Conservation (phyloP, 2,888 invertebrate species). For the Microplitis deprimator region DNA sequence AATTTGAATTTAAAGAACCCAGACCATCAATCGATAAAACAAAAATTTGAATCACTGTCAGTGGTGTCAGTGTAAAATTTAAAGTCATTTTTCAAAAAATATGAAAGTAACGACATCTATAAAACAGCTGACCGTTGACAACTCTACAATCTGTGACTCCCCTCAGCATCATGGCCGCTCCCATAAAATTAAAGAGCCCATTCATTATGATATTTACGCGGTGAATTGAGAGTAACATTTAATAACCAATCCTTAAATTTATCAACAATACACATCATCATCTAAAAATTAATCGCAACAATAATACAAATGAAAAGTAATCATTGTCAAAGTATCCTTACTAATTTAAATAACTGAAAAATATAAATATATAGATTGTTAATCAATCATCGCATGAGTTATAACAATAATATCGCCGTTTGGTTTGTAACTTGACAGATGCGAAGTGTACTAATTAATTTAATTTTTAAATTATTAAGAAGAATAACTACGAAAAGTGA, state of each 20-base stretch:
- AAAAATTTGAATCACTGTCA: too few relatives aligned
- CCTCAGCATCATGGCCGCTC: constrained; percentile 63
- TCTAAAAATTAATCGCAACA: background rate
- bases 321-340: constrained; percentile 6
- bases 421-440: constrained; percentile 43
- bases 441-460: constrained; percentile 35
- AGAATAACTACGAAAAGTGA: constrained; percentile 45
- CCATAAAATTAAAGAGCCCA: constrained; percentile 47
- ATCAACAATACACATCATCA: constrained; percentile 19
- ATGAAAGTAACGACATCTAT: constrained; percentile 27
- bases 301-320: constrained; percentile 22
- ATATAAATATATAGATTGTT: constrained; percentile 18
- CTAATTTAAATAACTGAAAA: constrained; percentile 23
- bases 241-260: background rate
- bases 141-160: constrained; percentile 3
- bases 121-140: constrained; percentile 55
- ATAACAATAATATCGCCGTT: constrained; percentile 7
- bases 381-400: background rate
- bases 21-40: too few relatives aligned
- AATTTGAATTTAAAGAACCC: too few relatives aligned
- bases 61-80: too few relatives aligned
- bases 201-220: constrained; percentile 38
- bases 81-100: background rate
- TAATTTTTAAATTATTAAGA: constrained; percentile 31
- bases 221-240: constrained; percentile 17